These are phyloP conservation scores for Hylaea fasciaria DNA, from an alignment of 2,888 invertebrate genomes.

Conservation along the genomic window DNA sequence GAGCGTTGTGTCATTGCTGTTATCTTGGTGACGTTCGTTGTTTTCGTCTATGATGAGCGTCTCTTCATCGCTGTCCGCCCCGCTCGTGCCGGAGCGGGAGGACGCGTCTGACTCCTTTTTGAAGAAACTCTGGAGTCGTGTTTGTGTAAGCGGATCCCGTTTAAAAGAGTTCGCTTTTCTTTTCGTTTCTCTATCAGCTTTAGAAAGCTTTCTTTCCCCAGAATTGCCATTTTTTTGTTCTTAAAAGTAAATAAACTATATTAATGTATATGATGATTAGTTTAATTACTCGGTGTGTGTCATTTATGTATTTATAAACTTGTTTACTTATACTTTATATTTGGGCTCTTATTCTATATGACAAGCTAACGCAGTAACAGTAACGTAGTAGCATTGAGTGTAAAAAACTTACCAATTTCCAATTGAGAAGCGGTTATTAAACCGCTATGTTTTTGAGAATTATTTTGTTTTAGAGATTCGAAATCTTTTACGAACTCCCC, in stretches of 20 bases:
- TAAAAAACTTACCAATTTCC: conserved; percentile 55
- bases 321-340: not conserved
- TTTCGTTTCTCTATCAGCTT: conserved; percentile 76
- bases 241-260: conserved; percentile 36
- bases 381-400: not conserved
- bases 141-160: conserved; percentile 78
- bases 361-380: not conserved
- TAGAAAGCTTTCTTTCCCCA: conserved; percentile 63
- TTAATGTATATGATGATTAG: too few species aligned
- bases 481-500: conserved; percentile 78
- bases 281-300: too few species aligned
- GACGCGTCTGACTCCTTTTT: conserved; percentile 62
- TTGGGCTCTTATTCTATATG: not conserved
- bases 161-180: conserved; percentile 79
- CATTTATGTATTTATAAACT: not conserved
- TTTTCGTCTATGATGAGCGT: conserved; percentile 68
- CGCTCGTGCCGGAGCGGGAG: conserved; percentile 45
- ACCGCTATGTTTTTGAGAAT: conserved; percentile 49
- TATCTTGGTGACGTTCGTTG: conserved; percentile 37
- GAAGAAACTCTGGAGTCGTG: conserved; percentile 76
- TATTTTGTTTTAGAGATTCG: conserved; percentile 65
- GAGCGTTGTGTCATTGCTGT: conserved; percentile 54
- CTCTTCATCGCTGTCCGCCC: conserved; percentile 63
- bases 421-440: conserved; percentile 75
- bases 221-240: conserved; percentile 50